Evolutionary conservation across 1,140 invertebrate genomes (phyloP).

Genomic region (Ephestia elutella): DNA sequence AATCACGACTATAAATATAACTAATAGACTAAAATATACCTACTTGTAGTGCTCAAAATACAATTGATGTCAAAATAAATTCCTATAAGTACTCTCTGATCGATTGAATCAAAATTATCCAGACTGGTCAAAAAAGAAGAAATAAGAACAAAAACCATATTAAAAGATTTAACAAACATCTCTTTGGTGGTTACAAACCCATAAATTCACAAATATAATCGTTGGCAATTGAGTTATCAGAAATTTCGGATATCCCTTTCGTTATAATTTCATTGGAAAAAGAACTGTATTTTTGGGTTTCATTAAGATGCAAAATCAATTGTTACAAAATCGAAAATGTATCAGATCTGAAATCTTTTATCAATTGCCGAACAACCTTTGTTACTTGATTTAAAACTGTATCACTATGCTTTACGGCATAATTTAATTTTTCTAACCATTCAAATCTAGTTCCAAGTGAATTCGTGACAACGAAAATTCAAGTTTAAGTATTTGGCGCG

Average conservation of each 20-base stretch:
- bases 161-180: conserved; percentile 41
- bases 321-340: conserved; percentile 21
- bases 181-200: conserved; percentile 35
- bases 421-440: not conserved
- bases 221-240: conserved; percentile 58
- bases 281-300: conserved; percentile 22
- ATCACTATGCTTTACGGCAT: conserved; percentile 7
- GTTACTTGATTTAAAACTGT: conserved; percentile 23
- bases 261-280: conserved; percentile 14
- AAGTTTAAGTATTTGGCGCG: too few species aligned
- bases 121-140: not conserved
- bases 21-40: too few species aligned
- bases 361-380: conserved; percentile 21
- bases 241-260: conserved; percentile 24
- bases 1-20: too few species aligned
- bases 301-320: conserved; percentile 14
- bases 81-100: too few species aligned
- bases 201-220: conserved; percentile 51
- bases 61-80: too few species aligned
- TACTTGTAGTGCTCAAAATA: too few species aligned
- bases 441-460: not conserved
- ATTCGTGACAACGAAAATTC: too few species aligned
- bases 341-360: conserved; percentile 31
- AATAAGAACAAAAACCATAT: not conserved
- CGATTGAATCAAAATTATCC: too few species aligned